phyloP scores from a whole-genome alignment of 2,888 invertebrate genomes.

The Andrena fulva region DNA sequence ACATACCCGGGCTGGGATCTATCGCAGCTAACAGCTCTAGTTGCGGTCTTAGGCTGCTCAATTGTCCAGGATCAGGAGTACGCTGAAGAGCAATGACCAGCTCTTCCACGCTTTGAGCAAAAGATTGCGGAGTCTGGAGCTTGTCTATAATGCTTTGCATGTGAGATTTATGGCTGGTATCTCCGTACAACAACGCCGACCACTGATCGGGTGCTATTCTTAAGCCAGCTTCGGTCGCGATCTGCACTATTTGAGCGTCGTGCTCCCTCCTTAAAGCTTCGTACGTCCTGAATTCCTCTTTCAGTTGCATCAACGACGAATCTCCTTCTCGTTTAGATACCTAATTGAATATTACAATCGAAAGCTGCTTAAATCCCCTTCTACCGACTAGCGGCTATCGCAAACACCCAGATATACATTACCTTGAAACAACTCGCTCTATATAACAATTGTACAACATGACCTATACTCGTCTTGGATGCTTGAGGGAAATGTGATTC shows the following conservation, averaged over 20 bases:
- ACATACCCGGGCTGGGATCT: slow-evolving; percentile 92
- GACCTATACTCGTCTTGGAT: slow-evolving; percentile 99
- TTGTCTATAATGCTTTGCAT: slow-evolving; percentile 98
- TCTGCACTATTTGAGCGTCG: slow-evolving; percentile 99
- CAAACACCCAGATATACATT: slow-evolving; percentile 57
- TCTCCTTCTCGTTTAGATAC: slow-evolving; percentile 98
- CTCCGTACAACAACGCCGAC: slow-evolving; percentile 98
- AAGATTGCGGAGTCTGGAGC: slow-evolving; percentile 96
- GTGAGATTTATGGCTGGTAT: slow-evolving; percentile 97
- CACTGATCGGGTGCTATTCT: slow-evolving; percentile 99
- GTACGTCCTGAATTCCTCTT: slow-evolving; percentile 98
- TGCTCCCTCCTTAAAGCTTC: slow-evolving; percentile 97
- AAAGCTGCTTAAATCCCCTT: not conserved
- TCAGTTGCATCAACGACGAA: slow-evolving; percentile 98
- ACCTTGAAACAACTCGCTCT: slow-evolving; percentile 99
- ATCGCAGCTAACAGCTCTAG: slow-evolving; percentile 94
- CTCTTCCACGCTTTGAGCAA: slow-evolving; percentile 96
- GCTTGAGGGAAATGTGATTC: slow-evolving; percentile 98
- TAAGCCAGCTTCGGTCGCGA: slow-evolving; percentile 98
- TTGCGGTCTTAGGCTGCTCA: slow-evolving; percentile 91
- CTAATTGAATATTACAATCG: slow-evolving; percentile 83
- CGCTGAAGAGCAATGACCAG: slow-evolving; percentile 95
- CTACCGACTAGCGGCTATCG: not conserved
- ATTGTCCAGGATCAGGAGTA: slow-evolving; percentile 93
- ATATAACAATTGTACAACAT: slow-evolving; percentile 98